Base-by-base conservation (phyloP, 1,140 invertebrate species). In the Procambarus virginalis region DNA sequence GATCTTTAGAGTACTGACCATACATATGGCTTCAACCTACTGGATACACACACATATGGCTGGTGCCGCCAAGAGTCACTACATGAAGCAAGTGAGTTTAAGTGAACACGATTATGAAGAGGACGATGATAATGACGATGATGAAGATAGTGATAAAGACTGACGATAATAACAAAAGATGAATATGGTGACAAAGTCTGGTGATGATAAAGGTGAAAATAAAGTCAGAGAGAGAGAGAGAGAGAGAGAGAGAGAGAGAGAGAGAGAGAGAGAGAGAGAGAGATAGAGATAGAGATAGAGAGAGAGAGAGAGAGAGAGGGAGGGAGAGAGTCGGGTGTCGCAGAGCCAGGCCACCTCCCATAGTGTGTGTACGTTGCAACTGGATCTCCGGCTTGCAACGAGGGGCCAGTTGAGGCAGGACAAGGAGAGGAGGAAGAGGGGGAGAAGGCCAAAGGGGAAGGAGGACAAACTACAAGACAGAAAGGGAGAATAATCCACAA, bases 361-460 rank as follows among this genome's bases (percentile, higher is more conserved):
- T 9, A 60, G 20, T 76, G 83, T 85, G 83, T 85, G 83, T 85
- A 85, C 83, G n/a, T 85, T 85, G 83, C 83, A 85, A 85, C 75
- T 51, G 83, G 70, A 85, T 85, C 70, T 55, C 34, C 73, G 45
- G 3, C 70, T 85, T 85, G 83, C 83, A 86, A 60, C 46, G 5
- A 49, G 70, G 12, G 58, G 76, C 73, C 51, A 49, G 70, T 46
- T 51, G 64, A 75, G 70, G 73, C 64, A 51, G 82, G 73, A 68
- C 70, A 34, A 84, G 64, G 49, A 45, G 46, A n/a, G 46, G 64
- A 70, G 81, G 68, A 45, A 70, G 48, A 70, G 58, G 68, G 45
- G 34, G 14, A 82, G 45, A 60, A 22, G 34, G 34, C 0, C 34
- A 34, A 34, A 34, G 58, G 68, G 45, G 34, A 2, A 82, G 45